A percentile compares a stretch with the other conserved stretches of the same genome.
These are phyloP conservation scores for Oligia fasciuncula DNA, from an alignment of 2,888 invertebrate genomes.

Conservation along the genomic window DNA sequence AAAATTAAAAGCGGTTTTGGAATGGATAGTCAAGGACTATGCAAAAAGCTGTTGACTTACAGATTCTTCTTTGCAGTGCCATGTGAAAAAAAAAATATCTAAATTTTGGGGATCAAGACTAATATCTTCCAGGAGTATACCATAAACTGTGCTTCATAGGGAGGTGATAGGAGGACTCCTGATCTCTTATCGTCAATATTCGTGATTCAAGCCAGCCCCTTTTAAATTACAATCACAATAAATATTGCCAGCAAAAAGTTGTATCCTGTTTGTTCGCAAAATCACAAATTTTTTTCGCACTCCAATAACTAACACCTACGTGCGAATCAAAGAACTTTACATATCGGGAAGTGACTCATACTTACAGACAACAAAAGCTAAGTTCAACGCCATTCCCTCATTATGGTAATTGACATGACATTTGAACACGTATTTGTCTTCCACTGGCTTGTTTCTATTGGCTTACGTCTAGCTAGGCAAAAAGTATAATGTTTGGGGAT, in stretches of 20 bases:
- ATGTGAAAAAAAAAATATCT: no score
- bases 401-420: slow-evolving; percentile 57
- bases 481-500: neutral
- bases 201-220: neutral
- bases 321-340: slow-evolving; percentile 46
- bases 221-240: neutral
- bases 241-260: slow-evolving; percentile 14
- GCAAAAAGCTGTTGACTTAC: neutral
- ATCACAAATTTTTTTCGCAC: slow-evolving; percentile 34
- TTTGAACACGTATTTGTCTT: slow-evolving; percentile 45
- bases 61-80: neutral
- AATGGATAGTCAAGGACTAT: neutral
- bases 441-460: slow-evolving; percentile 22
- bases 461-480: neutral
- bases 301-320: slow-evolving; percentile 50
- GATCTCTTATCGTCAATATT: neutral
- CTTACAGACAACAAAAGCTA: slow-evolving; percentile 51
- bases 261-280: slow-evolving; percentile 22
- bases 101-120: neutral
- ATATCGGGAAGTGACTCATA: slow-evolving; percentile 60
- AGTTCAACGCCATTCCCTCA: slow-evolving; percentile 63
- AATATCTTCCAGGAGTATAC: neutral
- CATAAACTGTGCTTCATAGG: neutral
- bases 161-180: neutral
- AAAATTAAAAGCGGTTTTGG: neutral